Evolutionary conservation across 2,888 invertebrate genomes (phyloP), one percentile per base, ranked within the genome.

Genomic region (Temnothorax rugatulus): DNA sequence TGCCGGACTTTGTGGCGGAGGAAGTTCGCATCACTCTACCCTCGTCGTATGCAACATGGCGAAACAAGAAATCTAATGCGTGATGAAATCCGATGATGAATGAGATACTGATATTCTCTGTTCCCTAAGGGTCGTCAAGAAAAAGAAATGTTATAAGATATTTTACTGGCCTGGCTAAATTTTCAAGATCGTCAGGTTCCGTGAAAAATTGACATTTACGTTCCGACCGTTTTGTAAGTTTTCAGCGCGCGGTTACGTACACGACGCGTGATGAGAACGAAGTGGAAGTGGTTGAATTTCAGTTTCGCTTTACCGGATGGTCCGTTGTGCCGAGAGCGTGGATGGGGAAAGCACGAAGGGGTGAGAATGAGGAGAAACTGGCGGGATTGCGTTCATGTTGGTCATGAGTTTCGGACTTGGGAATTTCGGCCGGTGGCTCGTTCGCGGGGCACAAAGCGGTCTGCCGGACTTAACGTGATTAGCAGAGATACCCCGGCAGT

Each of bases 401-500:
- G 86, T 85, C 87, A 68, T 86, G 90, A 87, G 87, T 90, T 89
- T 89, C 89, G 91, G 91, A 91, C 91, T 93, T 92, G 92, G 92
- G 89, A 93, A 92, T 92, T 93, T 92, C 89, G 88, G 90, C 89
- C 90, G 90, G 92, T 90, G 90, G 90, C 87, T 91, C 87, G 90
- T 91, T 91, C 89, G 91, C 91, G 91, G 91, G 87, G 92, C 93
- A 93, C 94, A 93, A 93, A 93, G 93, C 94, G 94, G 94, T 94
- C 93, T 93, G 93, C 92, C 91, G 93, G 94, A 94, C 94, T 94
- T 94, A 94, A 94, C 94, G 93, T 92, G 94, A 94, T 94, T 94
- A 94, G 94, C 94, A 93, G 93, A 94, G 94, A 94, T 94, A 94
- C 92, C 92, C 91, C 91, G 81, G 91, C 90, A 91, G 92, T 91